Evolutionary conservation across 64 coral and sea anemone genomes (phyloP).

Genomic region (Montipora sp.): DNA sequence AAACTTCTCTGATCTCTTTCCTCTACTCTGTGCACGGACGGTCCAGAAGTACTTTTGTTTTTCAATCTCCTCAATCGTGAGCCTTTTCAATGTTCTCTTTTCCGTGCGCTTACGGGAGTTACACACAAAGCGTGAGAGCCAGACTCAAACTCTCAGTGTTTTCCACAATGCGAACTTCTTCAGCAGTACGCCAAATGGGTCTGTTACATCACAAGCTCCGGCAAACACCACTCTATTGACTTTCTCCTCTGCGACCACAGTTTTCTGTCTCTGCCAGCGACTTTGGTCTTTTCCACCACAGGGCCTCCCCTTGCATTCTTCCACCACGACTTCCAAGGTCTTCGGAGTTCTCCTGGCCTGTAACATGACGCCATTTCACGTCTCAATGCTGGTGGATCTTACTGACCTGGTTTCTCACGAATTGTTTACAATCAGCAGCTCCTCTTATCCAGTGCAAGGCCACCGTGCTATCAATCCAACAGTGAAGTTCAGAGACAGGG

Average conservation of each 20-base stretch:
- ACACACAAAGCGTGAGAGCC: conserved; percentile 19
- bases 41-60: conserved; percentile 12
- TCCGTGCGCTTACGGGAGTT: not conserved
- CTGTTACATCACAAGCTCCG: not conserved
- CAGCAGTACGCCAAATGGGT: conserved; percentile 4
- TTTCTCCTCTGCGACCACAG: conserved; percentile 34
- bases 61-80: conserved; percentile 36
- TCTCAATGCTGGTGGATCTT: too few species aligned
- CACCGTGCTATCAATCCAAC: too few species aligned
- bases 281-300: conserved; percentile 50
- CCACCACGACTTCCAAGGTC: too few species aligned
- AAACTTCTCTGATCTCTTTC: conserved; percentile 11
- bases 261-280: conserved; percentile 24
- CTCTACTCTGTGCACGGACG: not conserved
- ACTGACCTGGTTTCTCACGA: too few species aligned
- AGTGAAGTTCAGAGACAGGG: too few species aligned
- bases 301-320: not conserved
- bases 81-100: not conserved
- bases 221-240: conserved; percentile 16
- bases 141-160: conserved; percentile 2
- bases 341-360: too few species aligned
- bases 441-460: too few species aligned
- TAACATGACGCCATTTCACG: too few species aligned
- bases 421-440: too few species aligned
- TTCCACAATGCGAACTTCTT: conserved; percentile 31